phyloP scores from a whole-genome alignment of 2,888 invertebrate genomes.

The Cephonodes hylas region DNA sequence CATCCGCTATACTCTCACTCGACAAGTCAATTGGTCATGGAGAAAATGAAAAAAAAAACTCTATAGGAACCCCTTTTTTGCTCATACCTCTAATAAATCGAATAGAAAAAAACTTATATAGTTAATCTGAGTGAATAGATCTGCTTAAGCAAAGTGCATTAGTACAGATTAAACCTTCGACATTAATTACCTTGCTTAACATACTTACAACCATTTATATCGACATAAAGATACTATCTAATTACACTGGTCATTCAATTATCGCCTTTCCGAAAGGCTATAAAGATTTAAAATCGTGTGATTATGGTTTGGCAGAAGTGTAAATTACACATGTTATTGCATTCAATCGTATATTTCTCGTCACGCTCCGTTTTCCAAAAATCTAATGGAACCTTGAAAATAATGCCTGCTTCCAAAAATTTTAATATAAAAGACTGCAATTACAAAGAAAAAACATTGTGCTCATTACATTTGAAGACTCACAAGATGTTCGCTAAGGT shows the following conservation, averaged over 20 bases:
- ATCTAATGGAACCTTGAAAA: conserved; percentile 56
- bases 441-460: conserved; percentile 52
- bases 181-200: conserved; percentile 23
- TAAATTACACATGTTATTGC: conserved; percentile 32
- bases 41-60: too few species aligned
- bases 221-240: too few species aligned
- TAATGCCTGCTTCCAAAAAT: conserved; percentile 49
- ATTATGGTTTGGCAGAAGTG: conserved; percentile 19
- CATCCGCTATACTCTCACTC: too few species aligned
- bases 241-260: conserved; percentile 17
- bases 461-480: conserved; percentile 50
- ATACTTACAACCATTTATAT: conserved; percentile 30
- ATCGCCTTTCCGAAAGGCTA: neutral
- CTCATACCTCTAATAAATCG: too few species aligned
- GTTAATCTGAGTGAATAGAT: too few species aligned
- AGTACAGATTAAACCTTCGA: neutral
- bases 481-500: conserved; percentile 63
- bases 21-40: too few species aligned
- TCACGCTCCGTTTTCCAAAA: conserved; percentile 63
- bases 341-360: conserved; percentile 51
- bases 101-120: too few species aligned
- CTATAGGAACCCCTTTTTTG: too few species aligned
- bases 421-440: conserved; percentile 59
- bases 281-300: conserved; percentile 23
- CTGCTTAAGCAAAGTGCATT: too few species aligned